Evolutionary conservation across 2,888 invertebrate genomes (phyloP).

Genomic region (Drosophila formosana): DNA sequence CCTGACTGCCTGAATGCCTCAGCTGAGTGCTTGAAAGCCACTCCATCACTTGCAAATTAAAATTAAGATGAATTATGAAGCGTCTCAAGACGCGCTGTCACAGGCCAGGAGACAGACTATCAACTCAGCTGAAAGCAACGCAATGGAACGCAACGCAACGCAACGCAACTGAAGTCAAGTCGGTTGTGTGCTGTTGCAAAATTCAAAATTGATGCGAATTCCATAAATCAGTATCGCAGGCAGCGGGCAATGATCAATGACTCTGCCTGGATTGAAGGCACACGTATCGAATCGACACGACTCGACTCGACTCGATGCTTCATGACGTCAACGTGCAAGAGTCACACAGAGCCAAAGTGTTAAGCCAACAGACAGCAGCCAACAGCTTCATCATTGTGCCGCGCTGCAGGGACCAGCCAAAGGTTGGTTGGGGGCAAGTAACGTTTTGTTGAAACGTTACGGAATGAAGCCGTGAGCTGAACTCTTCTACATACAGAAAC

Average conservation of each 20-base stretch:
- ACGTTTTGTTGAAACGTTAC: conserved; percentile 18
- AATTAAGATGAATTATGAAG: conserved; percentile 80
- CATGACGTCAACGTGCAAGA: conserved; percentile 65
- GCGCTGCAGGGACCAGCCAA: neutral
- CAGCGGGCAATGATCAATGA: conserved; percentile 72
- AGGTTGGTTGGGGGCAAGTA: conserved; percentile 1
- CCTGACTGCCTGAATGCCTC: conserved; percentile 19
- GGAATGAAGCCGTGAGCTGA: conserved; percentile 60
- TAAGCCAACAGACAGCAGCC: conserved; percentile 57
- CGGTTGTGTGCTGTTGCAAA: conserved; percentile 45
- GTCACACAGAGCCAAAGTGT: conserved; percentile 58
- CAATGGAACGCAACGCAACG: conserved; percentile 1
- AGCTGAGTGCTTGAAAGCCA: conserved; percentile 57
- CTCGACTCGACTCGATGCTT: conserved; percentile 41
- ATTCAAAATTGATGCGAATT: conserved; percentile 76
- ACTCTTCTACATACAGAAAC: conserved; percentile 63
- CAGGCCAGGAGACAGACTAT: conserved; percentile 54
- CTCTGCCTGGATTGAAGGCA: conserved; percentile 72
- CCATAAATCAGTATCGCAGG: conserved; percentile 74
- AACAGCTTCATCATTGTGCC: conserved; percentile 71
- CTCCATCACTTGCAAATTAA: conserved; percentile 79
- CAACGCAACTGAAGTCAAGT: neutral
- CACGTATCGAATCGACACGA: conserved; percentile 71
- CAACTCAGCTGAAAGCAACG: conserved; percentile 38
- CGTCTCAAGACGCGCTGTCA: conserved; percentile 66